Evolutionary conservation across 2,113 vertebrate species (phyloP).

Genomic region (Phoenicopterus ruber): DNA sequence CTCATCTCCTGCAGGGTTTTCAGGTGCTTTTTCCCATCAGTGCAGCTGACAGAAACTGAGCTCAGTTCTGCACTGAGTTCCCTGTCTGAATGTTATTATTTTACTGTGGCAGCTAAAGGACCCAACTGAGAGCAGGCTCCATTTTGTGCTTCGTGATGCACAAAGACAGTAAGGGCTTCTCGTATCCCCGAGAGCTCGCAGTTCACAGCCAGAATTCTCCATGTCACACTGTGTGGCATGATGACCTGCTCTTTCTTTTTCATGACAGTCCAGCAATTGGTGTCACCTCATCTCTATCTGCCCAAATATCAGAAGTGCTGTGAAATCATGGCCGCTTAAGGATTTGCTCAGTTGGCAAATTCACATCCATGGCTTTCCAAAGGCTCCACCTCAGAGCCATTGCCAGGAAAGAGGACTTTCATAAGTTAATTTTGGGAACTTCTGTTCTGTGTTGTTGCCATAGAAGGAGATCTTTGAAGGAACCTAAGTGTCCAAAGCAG

Average conservation of each 20-base stretch:
- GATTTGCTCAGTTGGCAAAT: background rate
- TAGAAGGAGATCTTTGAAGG: background rate
- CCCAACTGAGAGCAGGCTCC: background rate
- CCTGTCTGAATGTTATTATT: background rate
- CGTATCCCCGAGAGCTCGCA: background rate
- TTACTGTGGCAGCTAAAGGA: background rate
- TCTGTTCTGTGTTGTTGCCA: background rate
- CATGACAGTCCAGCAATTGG: background rate
- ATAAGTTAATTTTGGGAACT: background rate
- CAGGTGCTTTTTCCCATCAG: background rate
- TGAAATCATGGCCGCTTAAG: background rate
- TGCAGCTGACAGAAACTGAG: background rate
- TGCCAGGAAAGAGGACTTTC: background rate
- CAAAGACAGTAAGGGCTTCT: background rate
- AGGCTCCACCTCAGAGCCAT: background rate
- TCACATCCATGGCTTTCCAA: background rate
- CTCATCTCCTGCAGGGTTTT: background rate
- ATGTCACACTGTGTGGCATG: background rate
- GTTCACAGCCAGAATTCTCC: background rate
- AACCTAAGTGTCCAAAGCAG: background rate
- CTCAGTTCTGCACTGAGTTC: background rate
- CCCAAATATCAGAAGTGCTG: background rate
- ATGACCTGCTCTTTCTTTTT: background rate
- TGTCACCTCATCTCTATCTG: background rate
- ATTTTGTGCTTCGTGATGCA: background rate